A percentile compares a stretch with the other conserved stretches of the same genome.
These are phyloP conservation scores for Drosophila paucipuncta DNA, from an alignment of 2,888 invertebrate species.

Conservation along the genomic window DNA sequence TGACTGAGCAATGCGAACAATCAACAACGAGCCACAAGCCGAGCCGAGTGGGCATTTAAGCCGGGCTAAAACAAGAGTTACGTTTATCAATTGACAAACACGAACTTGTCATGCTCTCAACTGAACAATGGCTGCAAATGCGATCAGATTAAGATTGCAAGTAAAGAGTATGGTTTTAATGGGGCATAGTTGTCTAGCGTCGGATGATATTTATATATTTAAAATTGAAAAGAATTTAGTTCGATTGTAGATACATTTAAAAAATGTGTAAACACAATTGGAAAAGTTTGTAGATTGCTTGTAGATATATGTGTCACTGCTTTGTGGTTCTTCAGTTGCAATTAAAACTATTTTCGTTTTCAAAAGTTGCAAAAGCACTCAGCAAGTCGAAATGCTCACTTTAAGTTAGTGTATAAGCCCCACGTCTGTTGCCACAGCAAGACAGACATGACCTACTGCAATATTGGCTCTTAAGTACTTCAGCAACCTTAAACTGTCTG, in stretches of 20 bases:
- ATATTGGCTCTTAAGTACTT: conserved; percentile 47
- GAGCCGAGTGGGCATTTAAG: conserved; percentile 33
- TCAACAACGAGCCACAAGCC: conserved; percentile 37
- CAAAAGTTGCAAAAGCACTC: neutral
- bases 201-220: neutral
- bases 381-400: neutral
- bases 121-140: neutral
- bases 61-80: conserved; percentile 20
- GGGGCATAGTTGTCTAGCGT: neutral
- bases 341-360: neutral
- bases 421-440: conserved; percentile 30
- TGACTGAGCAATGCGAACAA: conserved; percentile 53
- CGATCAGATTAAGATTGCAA: neutral
- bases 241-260: neutral
- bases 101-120: conserved; percentile 32
- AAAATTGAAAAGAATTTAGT: neutral
- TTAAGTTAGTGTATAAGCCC: conserved; percentile 25
- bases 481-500: conserved; percentile 56
- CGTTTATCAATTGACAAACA: neutral
- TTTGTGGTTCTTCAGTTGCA: neutral
- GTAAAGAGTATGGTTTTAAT: neutral
- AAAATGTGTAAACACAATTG: neutral
- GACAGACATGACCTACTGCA: conserved; percentile 56
- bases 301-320: neutral
- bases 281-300: neutral